Evolutionary conservation across 2,113 vertebrate species (phyloP).

Genomic region (Periophthalmus modestus): DNA sequence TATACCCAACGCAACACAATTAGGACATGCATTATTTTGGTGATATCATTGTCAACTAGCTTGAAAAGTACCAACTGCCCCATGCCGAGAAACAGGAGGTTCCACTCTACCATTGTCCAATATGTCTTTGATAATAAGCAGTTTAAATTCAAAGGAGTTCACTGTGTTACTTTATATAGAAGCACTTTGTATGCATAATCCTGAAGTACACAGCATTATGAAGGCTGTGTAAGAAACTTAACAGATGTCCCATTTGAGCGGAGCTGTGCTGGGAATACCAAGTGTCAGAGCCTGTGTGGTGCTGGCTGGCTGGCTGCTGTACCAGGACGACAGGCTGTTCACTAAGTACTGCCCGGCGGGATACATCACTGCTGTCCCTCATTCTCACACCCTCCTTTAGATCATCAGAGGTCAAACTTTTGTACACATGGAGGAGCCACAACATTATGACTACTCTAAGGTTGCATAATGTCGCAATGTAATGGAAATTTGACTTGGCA

Average conservation of each 20-base stretch:
- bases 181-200: constrained; percentile 48
- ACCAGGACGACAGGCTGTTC: constrained; percentile 45
- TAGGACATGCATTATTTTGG: not conserved
- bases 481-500: not conserved
- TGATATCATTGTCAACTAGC: not conserved
- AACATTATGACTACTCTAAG: not conserved
- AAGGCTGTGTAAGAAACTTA: constrained; percentile 51
- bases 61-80: not conserved
- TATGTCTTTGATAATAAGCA: not conserved
- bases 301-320: constrained; percentile 49
- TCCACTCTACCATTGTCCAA: not conserved
- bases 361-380: constrained; percentile 25
- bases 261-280: constrained; percentile 64
- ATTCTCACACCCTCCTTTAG: constrained; percentile 6
- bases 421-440: not conserved
- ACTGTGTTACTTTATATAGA: constrained; percentile 43
- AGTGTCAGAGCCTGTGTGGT: constrained; percentile 44
- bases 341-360: constrained; percentile 46
- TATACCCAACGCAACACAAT: not conserved
- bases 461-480: not conserved
- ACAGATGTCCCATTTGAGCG: constrained; percentile 67
- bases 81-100: not conserved
- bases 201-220: constrained; percentile 36
- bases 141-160: not conserved
- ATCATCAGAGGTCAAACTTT: constrained; percentile 17